These are phyloP conservation scores for Carassius gibelio DNA, from an alignment of 2,113 vertebrate species.

Conservation along the genomic window DNA sequence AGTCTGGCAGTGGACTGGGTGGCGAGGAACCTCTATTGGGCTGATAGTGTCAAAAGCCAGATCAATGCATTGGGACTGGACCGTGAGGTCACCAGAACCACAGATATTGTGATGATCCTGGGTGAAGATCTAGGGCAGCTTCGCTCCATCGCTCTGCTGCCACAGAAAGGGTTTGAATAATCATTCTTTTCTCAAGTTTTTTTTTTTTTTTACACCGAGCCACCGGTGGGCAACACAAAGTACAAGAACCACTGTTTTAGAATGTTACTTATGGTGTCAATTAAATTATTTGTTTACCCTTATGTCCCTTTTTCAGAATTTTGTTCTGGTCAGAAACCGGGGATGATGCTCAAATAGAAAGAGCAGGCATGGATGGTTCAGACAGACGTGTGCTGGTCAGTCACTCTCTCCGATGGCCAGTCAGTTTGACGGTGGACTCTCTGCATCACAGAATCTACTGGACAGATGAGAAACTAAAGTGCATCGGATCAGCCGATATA, in stretches of 20 bases:
- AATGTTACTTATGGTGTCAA: too few species aligned
- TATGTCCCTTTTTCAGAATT: slow-evolving; percentile 69
- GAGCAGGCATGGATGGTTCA: slow-evolving; percentile 89
- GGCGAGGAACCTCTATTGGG: slow-evolving; percentile 90
- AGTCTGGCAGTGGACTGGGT: slow-evolving; percentile 90
- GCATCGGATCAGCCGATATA: too few species aligned
- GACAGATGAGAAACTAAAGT: slow-evolving; percentile 72
- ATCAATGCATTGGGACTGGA: slow-evolving; percentile 79
- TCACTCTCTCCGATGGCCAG: slow-evolving; percentile 84
- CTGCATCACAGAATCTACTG: slow-evolving; percentile 84
- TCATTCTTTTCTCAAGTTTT: background rate
- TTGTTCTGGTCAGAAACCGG: slow-evolving; percentile 93
- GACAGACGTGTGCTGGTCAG: slow-evolving; percentile 73
- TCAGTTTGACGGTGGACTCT: slow-evolving; percentile 82
- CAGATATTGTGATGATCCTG: slow-evolving; percentile 77
- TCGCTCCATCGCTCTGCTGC: slow-evolving; percentile 81
- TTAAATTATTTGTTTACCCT: background rate
- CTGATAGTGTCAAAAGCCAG: slow-evolving; percentile 76
- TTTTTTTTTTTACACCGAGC: background rate
- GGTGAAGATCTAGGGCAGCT: slow-evolving; percentile 82
- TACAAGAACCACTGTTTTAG: background rate
- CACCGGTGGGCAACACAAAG: background rate
- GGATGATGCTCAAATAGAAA: slow-evolving; percentile 78
- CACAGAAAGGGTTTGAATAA: slow-evolving; percentile 80
- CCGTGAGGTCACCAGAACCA: slow-evolving; percentile 59